phyloP scores from a whole-genome alignment of 2,113 vertebrate genomes.

The Todiramphus saurophagus region DNA sequence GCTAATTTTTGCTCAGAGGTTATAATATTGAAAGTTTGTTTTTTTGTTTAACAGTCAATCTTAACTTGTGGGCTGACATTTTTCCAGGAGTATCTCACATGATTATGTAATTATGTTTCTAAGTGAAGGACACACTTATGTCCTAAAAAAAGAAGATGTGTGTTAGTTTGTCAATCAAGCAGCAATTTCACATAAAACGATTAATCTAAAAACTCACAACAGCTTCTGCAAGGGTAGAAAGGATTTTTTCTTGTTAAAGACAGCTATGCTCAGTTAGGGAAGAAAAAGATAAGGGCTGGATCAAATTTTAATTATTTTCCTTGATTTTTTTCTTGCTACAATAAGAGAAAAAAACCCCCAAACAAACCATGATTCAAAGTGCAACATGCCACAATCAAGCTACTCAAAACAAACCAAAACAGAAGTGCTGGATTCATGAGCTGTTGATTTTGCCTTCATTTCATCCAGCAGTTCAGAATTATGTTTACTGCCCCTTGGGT shows the following conservation, averaged over 20 bases:
- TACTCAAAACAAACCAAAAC: not conserved
- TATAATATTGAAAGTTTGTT: not conserved
- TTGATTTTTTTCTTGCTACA: not conserved
- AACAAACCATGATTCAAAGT: not conserved
- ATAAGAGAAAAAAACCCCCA: not conserved
- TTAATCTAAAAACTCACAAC: not conserved
- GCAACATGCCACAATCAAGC: not conserved
- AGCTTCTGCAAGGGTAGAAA: not conserved
- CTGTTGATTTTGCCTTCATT: not conserved
- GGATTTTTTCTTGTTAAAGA: constrained; percentile 6
- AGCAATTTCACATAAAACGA: not conserved
- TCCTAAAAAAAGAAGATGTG: not conserved
- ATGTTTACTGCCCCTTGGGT: not conserved
- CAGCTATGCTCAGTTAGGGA: not conserved
- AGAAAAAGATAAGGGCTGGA: not conserved
- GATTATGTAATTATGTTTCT: not conserved
- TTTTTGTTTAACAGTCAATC: constrained; percentile 25
- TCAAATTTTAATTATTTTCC: constrained; percentile 33
- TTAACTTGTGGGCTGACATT: not conserved
- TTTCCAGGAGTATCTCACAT: not conserved
- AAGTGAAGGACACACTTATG: not conserved
- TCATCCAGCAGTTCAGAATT: not conserved
- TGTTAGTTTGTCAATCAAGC: not conserved
- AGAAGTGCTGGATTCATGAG: not conserved
- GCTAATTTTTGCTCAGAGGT: constrained; percentile 30